These are phyloP conservation scores for Conus ventricosus DNA, from an alignment of 1,140 invertebrate species.

Conservation along the genomic window DNA sequence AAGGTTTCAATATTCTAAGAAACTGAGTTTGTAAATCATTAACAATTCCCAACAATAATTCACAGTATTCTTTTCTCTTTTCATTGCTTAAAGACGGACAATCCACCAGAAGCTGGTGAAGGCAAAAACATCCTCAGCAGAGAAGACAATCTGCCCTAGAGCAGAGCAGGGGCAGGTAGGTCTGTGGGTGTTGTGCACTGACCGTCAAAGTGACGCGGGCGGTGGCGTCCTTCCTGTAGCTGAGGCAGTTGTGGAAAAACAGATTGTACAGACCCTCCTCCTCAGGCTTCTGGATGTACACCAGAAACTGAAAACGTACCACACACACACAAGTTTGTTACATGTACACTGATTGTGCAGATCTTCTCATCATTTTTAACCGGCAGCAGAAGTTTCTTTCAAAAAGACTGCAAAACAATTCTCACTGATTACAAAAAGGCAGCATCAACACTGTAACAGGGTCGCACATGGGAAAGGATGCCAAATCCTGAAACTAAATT, in stretches of 20 bases:
- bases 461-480: neutral
- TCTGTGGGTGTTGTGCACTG: neutral
- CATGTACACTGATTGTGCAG: too few relatives aligned
- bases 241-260: constrained; percentile 96
- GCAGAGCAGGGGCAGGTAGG: too few relatives aligned
- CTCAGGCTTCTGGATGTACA: constrained; percentile 84
- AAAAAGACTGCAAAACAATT: neutral
- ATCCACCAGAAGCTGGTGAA: too few relatives aligned
- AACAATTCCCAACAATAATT: too few relatives aligned
- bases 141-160: too few relatives aligned
- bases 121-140: too few relatives aligned
- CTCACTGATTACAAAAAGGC: neutral
- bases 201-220: constrained; percentile 79
- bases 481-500: too few relatives aligned
- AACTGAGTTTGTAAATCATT: too few relatives aligned
- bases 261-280: constrained; percentile 96
- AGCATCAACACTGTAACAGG: neutral
- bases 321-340: constrained; percentile 39
- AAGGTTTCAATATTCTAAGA: too few relatives aligned
- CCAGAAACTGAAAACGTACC: constrained; percentile 82
- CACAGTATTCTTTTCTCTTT: too few relatives aligned
- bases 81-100: too few relatives aligned
- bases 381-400: neutral
- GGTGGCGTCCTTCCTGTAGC: constrained; percentile 77
- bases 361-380: neutral